Conservation (phyloP, 2,888 invertebrate species). For the Plebejus melissa region DNA sequence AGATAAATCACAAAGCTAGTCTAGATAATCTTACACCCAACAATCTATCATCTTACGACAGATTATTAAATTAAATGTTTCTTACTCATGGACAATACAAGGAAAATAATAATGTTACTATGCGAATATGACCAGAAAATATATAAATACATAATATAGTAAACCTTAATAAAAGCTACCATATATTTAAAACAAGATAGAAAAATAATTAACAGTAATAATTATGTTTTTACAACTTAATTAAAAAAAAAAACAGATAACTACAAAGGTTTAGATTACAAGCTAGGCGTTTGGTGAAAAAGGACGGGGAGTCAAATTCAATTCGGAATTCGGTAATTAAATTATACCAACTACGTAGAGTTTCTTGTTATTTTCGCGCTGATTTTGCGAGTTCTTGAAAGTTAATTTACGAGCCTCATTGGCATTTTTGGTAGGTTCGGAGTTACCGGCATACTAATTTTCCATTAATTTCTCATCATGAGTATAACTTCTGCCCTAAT, state of each 20-base stretch:
- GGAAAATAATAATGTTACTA: too few species aligned
- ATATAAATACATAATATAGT: too few species aligned
- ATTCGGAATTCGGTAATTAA: not conserved
- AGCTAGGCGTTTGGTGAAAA: not conserved
- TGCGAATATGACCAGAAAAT: too few species aligned
- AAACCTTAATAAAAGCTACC: too few species aligned
- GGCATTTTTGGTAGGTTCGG: not conserved
- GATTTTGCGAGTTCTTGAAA: not conserved
- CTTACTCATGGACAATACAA: too few species aligned
- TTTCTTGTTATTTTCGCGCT: constrained; percentile 1
- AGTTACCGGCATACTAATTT: not conserved
- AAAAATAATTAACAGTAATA: not conserved
- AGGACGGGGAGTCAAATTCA: not conserved
- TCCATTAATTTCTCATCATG: not conserved
- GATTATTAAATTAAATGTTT: too few species aligned
- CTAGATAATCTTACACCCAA: not conserved
- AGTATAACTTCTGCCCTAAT: not conserved
- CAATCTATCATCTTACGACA: too few species aligned
- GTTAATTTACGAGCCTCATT: not conserved
- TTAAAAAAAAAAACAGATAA: not conserved
- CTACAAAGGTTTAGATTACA: not conserved
- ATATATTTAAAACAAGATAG: not conserved
- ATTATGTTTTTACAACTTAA: not conserved
- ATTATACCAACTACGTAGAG: not conserved
- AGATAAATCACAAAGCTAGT: not conserved